These are phyloP conservation scores for Hippocampus guttulatus DNA, from an alignment of 2,113 vertebrate species.

Conservation along the genomic window DNA sequence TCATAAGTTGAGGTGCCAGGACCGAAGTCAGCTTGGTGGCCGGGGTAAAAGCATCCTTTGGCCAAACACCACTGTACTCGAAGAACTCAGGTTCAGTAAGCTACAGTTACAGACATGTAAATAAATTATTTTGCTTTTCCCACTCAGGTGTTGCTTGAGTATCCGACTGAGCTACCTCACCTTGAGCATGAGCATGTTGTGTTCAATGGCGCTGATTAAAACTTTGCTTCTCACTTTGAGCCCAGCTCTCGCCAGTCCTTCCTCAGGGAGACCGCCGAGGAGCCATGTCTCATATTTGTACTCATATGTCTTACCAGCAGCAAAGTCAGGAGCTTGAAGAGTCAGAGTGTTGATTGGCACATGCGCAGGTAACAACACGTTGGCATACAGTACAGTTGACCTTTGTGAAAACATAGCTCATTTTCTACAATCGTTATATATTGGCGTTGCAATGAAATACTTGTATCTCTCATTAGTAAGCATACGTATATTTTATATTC, in stretches of 20 bases:
- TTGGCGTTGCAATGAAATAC: too few relatives aligned
- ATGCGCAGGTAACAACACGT: constrained; percentile 9
- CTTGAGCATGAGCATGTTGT: constrained; percentile 65
- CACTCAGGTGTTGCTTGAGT: not conserved
- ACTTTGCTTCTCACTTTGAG: constrained; percentile 71
- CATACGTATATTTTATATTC: too few relatives aligned
- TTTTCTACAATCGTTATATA: too few relatives aligned
- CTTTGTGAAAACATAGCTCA: not conserved
- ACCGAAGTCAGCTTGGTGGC: constrained; percentile 69
- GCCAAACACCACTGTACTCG: constrained; percentile 74
- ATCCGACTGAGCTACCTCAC: constrained; percentile 50
- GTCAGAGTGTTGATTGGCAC: not conserved
- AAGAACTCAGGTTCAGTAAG: constrained; percentile 63
- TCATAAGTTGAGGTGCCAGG: constrained; percentile 58
- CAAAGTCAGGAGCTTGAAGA: constrained; percentile 70
- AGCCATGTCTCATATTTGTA: constrained; percentile 76
- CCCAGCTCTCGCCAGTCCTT: constrained; percentile 65
- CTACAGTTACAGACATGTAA: constrained; percentile 47
- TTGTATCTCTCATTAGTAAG: too few relatives aligned
- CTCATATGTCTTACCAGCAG: constrained; percentile 55
- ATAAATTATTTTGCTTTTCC: not conserved
- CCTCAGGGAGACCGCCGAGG: constrained; percentile 72
- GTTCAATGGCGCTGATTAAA: constrained; percentile 58
- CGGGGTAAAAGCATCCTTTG: constrained; percentile 58
- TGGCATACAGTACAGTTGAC: not conserved